Conservation (phyloP, 2,888 invertebrate genomes). For the Scelioninae gen. 1 region DNA sequence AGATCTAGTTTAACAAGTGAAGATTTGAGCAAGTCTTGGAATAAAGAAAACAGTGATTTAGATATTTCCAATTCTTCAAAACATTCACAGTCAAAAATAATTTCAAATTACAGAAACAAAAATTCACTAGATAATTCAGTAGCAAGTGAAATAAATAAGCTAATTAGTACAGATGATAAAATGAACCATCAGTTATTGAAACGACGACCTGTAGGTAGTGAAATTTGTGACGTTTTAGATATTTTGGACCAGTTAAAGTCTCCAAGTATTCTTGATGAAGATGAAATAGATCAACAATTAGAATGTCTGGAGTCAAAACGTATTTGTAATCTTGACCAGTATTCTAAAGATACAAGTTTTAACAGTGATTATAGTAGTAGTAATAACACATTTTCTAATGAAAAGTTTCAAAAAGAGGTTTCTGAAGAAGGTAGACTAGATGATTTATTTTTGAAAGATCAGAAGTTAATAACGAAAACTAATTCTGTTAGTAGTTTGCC, state of each 20-base stretch:
- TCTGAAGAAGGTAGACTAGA: slow-evolving; percentile 74
- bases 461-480: slow-evolving; percentile 76
- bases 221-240: slow-evolving; percentile 84
- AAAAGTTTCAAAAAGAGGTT: slow-evolving; percentile 78
- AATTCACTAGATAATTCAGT: slow-evolving; percentile 80
- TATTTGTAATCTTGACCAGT: slow-evolving; percentile 82
- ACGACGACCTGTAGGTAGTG: slow-evolving; percentile 90
- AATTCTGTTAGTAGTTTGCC: slow-evolving; percentile 82
- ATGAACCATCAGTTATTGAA: slow-evolving; percentile 87
- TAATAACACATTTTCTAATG: slow-evolving; percentile 77
- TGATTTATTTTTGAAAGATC: slow-evolving; percentile 75
- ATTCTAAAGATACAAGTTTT: slow-evolving; percentile 81
- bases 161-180: slow-evolving; percentile 85
- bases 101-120: slow-evolving; percentile 78
- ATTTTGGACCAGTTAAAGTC: slow-evolving; percentile 89
- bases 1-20: background rate
- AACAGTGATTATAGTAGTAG: slow-evolving; percentile 81
- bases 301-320: slow-evolving; percentile 87
- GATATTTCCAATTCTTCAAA: slow-evolving; percentile 77
- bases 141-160: slow-evolving; percentile 86
- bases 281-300: slow-evolving; percentile 89
- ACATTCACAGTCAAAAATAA: slow-evolving; percentile 75
- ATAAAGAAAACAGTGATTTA: slow-evolving; percentile 28
- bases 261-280: slow-evolving; percentile 86
- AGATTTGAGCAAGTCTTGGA: slow-evolving; percentile 7